Evolutionary conservation across 2,797 vertebrate genomes (phyloP).

Genomic region (Limosa lapponica): DNA sequence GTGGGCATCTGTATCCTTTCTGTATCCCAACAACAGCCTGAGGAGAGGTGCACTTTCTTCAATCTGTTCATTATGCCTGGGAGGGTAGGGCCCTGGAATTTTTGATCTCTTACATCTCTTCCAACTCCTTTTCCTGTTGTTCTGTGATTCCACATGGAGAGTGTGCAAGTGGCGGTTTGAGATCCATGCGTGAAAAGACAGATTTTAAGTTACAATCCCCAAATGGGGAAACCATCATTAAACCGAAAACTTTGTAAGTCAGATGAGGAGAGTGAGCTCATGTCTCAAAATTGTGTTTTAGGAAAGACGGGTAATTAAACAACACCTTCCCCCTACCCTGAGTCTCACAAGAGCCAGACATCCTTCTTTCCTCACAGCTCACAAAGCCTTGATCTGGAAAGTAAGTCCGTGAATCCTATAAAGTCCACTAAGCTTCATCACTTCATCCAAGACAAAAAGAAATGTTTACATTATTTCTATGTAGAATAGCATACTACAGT

Average conservation of each 20-base stretch:
- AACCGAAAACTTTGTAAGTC: not conserved
- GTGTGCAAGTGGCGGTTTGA: not conserved
- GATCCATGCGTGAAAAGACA: not conserved
- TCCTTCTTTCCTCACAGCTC: not conserved
- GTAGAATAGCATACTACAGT: not conserved
- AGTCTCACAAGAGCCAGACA: not conserved
- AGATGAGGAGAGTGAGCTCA: not conserved
- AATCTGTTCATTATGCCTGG: not conserved
- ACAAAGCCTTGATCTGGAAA: not conserved
- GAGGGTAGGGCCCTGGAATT: not conserved
- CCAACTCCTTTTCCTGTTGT: not conserved
- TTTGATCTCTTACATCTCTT: not conserved
- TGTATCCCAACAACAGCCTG: accelerated
- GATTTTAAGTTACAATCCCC: not conserved
- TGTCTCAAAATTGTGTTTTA: not conserved
- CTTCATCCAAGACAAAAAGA: slow-evolving; percentile 38
- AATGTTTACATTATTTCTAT: slow-evolving; percentile 29
- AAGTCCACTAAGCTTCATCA: not conserved
- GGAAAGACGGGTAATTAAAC: not conserved
- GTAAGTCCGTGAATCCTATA: not conserved
- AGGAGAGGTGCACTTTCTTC: accelerated
- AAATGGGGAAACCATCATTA: not conserved
- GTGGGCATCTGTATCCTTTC: not conserved
- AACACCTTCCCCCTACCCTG: not conserved
- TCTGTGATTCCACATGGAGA: not conserved